Evolutionary conservation across 2,113 vertebrate genomes (phyloP), one percentile per base, ranked within the genome.

Genomic region (Sus scrofa): DNA sequence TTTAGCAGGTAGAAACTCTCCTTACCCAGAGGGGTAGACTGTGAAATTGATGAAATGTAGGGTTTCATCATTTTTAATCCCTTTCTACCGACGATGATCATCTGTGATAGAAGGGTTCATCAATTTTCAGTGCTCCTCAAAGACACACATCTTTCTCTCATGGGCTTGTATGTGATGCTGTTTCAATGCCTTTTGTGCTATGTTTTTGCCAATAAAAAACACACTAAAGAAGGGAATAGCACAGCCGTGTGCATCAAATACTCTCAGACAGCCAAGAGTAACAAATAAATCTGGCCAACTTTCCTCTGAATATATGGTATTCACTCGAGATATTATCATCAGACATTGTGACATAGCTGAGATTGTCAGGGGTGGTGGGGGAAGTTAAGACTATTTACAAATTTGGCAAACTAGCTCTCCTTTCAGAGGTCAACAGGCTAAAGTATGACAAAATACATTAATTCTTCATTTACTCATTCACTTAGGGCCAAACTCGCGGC

Each of bases 31-130:
- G 81, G 70, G 79, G 19, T 22, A 71, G 54, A 26, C 20, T 34
- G 87, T 92, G 84, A 96, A 79, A 81, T 3, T 75, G 60, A 95
- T 67, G 11, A 85, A 85, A 82, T 10, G 24, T 1, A 81, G 65
- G 60, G 84, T 67, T 54, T 75, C 37, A 52, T 65, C 65, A 89
- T 90, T 90, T 98, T 89, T 50, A 86, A 79, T 91, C 70, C 60
- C 73, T 93, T 90, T 71, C 75, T 81, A 90, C 67, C 73, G 22
- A 82, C 39, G 39, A 2, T 52, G 83, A 95, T 89, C 73, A 50
- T 71, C 54, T 62, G 63, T 54, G 32, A 73, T 30, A 79, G 81
- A 97, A 91, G 60, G 9, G 75, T 50, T 84, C 92, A 86, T 84
- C 86, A 82, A 86, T 75, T 79, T 75, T 83, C 89, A 93, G 52